Conservation (phyloP, 2,888 invertebrate genomes). For the Lobophora halterata region DNA sequence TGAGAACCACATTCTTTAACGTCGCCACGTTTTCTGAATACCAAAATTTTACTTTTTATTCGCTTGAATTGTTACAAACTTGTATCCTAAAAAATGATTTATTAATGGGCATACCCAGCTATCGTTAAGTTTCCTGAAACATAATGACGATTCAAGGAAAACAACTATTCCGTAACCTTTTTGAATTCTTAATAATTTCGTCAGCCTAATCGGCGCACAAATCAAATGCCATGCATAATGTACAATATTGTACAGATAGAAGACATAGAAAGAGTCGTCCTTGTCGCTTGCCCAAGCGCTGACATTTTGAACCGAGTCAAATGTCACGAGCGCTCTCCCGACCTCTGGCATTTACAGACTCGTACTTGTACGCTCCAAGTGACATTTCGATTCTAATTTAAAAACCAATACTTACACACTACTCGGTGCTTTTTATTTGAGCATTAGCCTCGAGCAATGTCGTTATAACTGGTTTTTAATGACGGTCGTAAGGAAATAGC, state of each 20-base stretch:
- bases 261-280: constrained; percentile 77
- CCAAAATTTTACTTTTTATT: no score
- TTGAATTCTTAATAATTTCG: constrained; percentile 67
- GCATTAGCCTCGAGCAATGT: constrained; percentile 14
- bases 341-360: constrained; percentile 68
- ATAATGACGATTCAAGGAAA: constrained; percentile 66
- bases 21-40: no score
- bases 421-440: constrained; percentile 17
- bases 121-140: constrained; percentile 54
- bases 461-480: constrained; percentile 12
- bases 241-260: constrained; percentile 62
- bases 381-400: constrained; percentile 60
- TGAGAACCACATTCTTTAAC: constrained; percentile 22
- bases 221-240: constrained; percentile 76
- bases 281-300: constrained; percentile 77
- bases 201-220: constrained; percentile 61
- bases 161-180: constrained; percentile 71
- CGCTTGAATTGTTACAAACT: no score
- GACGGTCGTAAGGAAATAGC: constrained; percentile 11
- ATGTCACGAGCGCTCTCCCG: constrained; percentile 73
- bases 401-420: constrained; percentile 30
- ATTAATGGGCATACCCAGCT: constrained; percentile 40
- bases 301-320: constrained; percentile 75
- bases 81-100: constrained; percentile 32
- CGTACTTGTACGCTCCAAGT: constrained; percentile 43